phyloP scores from a whole-genome alignment of 2,888 invertebrate species.

The Microdon myrmicae region DNA sequence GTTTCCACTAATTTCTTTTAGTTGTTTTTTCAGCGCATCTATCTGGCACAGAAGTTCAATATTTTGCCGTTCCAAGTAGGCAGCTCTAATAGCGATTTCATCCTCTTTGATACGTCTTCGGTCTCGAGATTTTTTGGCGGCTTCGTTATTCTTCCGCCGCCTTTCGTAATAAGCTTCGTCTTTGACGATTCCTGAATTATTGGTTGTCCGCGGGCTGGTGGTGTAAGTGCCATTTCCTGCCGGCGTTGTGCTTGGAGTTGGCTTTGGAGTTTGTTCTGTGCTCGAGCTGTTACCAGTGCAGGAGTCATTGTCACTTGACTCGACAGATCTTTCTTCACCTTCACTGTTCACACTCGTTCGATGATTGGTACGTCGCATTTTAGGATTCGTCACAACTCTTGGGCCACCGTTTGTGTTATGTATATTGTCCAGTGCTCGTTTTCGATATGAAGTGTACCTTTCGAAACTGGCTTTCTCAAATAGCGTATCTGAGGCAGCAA shows the following conservation, averaged over 20 bases:
- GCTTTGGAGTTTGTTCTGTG: slow-evolving; percentile 14
- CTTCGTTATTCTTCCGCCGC: slow-evolving; percentile 90
- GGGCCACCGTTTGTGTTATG: slow-evolving; percentile 72
- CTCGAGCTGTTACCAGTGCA: slow-evolving; percentile 55
- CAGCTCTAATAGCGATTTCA: slow-evolving; percentile 88
- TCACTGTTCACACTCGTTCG: slow-evolving; percentile 61
- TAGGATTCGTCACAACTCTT: slow-evolving; percentile 72
- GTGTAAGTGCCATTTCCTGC: slow-evolving; percentile 10
- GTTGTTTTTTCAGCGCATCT: slow-evolving; percentile 73
- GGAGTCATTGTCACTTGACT: slow-evolving; percentile 63
- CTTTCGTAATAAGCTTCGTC: slow-evolving; percentile 90
- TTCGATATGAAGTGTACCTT: slow-evolving; percentile 77
- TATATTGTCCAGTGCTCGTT: slow-evolving; percentile 73
- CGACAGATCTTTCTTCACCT: slow-evolving; percentile 62
- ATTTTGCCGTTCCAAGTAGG: slow-evolving; percentile 88
- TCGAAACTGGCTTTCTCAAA: slow-evolving; percentile 73
- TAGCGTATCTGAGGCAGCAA: slow-evolving; percentile 69
- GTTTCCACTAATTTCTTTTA: too few species aligned
- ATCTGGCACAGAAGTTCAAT: slow-evolving; percentile 79
- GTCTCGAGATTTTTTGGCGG: slow-evolving; percentile 93
- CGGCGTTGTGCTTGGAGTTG: slow-evolving; percentile 25
- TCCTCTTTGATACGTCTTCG: slow-evolving; percentile 90
- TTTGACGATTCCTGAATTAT: slow-evolving; percentile 68
- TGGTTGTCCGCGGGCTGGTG: slow-evolving; percentile 26
- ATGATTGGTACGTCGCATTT: slow-evolving; percentile 74